Evolutionary conservation across 2,888 invertebrate genomes (phyloP).

Genomic region (Thera obeliscata): DNA sequence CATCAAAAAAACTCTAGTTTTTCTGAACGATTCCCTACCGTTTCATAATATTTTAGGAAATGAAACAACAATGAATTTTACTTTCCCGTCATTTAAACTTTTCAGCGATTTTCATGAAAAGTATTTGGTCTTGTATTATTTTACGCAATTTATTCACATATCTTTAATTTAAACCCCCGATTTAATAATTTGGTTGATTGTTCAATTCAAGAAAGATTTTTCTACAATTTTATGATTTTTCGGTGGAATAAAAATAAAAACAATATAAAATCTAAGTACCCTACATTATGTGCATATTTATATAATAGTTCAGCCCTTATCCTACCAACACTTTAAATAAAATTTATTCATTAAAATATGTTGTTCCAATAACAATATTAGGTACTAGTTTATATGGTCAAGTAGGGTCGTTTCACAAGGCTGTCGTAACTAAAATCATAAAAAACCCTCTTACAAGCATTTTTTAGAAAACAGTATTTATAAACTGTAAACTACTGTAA

Average conservation of each 20-base stretch:
- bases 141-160: no score
- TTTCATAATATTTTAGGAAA: no score
- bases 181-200: neutral
- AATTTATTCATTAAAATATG: slow-evolving; percentile 33
- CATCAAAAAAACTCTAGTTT: no score
- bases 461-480: no score
- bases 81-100: no score
- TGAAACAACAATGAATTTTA: no score
- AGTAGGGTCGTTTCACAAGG: slow-evolving; percentile 19
- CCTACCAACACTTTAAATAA: slow-evolving; percentile 36
- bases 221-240: neutral
- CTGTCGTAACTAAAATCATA: neutral
- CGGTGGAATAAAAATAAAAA: slow-evolving; percentile 22
- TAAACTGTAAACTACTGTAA: neutral
- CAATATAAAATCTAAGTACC: slow-evolving; percentile 13
- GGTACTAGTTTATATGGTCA: slow-evolving; percentile 23
- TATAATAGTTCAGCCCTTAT: slow-evolving; percentile 32
- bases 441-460: no score
- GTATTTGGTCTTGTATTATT: no score
- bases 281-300: slow-evolving; percentile 26
- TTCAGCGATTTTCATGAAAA: no score
- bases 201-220: neutral
- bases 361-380: slow-evolving; percentile 37
- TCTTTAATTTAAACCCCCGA: neutral
- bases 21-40: no score